phyloP scores from a whole-genome alignment of 2,113 vertebrate species.

The Callipepla squamata region DNA sequence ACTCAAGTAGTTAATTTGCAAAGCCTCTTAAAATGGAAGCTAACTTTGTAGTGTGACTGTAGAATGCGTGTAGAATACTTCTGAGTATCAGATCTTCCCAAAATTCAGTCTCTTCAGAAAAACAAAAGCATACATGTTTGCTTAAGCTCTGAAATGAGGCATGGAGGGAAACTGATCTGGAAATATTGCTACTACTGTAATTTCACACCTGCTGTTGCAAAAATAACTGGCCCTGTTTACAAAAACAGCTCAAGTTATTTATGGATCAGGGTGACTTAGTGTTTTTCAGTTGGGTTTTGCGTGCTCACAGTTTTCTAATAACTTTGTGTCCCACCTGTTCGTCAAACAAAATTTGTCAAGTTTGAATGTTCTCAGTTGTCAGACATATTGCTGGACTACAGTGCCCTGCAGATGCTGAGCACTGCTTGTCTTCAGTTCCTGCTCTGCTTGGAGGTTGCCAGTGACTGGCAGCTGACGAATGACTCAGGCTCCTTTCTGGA shows the following conservation, averaged over 20 bases:
- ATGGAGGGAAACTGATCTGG: constrained; percentile 24
- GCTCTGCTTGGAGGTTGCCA: not conserved
- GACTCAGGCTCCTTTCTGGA: not conserved
- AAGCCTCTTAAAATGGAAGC: not conserved
- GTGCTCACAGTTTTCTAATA: not conserved
- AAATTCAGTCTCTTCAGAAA: not conserved
- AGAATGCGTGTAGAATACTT: not conserved
- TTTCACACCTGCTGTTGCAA: constrained; percentile 55
- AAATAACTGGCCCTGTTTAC: constrained; percentile 64
- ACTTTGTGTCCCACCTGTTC: not conserved
- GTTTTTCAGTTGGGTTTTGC: not conserved
- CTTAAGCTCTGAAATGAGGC: not conserved
- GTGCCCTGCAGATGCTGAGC: not conserved
- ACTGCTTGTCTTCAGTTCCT: not conserved
- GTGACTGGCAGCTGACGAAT: not conserved
- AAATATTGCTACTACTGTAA: constrained; percentile 49
- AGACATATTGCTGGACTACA: not conserved
- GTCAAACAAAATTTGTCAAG: not conserved
- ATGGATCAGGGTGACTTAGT: constrained; percentile 28
- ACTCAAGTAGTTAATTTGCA: not conserved
- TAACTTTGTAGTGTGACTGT: not conserved
- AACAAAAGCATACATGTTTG: not conserved
- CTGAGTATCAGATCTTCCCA: not conserved
- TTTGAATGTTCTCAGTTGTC: not conserved
- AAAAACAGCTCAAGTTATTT: constrained; percentile 51